Conservation (phyloP, 2,113 vertebrate genomes). For the Triplophysa rosa region DNA sequence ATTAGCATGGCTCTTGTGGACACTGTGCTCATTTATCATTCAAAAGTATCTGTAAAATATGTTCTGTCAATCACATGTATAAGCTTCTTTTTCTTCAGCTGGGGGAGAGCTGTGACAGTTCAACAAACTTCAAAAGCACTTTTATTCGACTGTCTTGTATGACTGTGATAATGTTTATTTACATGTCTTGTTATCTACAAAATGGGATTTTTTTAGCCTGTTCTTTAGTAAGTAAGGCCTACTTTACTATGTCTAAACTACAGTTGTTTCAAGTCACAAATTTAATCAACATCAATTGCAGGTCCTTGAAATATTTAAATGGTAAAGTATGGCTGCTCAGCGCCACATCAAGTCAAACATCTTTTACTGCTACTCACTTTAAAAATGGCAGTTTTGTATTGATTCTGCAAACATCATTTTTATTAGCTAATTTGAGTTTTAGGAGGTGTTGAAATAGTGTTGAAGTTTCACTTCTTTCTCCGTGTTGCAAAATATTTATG, state of each 20-base stretch:
- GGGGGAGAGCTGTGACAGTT: background rate
- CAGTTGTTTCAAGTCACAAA: too few species aligned
- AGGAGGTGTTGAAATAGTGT: background rate
- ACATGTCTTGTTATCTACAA: too few species aligned
- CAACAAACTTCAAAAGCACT: background rate
- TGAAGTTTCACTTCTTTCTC: background rate
- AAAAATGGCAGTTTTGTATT: too few species aligned
- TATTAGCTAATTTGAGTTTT: background rate
- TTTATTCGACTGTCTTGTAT: background rate
- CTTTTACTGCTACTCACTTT: too few species aligned
- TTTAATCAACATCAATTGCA: too few species aligned
- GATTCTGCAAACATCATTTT: background rate
- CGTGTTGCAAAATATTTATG: background rate
- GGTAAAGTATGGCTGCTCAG: too few species aligned
- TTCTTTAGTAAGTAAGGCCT: too few species aligned
- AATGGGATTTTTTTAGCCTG: too few species aligned
- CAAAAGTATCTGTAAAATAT: background rate
- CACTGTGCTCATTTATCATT: background rate
- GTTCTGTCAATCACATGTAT: background rate
- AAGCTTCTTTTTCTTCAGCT: background rate
- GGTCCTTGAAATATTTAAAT: too few species aligned
- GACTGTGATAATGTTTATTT: background rate
- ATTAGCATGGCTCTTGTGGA: background rate
- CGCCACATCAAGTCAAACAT: too few species aligned
- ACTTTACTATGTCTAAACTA: too few species aligned